Percentiles rank a stretch among this genome's conserved stretches.
Conservation (phyloP, 2,888 invertebrate species). For the Nemotelus nigrinus region DNA sequence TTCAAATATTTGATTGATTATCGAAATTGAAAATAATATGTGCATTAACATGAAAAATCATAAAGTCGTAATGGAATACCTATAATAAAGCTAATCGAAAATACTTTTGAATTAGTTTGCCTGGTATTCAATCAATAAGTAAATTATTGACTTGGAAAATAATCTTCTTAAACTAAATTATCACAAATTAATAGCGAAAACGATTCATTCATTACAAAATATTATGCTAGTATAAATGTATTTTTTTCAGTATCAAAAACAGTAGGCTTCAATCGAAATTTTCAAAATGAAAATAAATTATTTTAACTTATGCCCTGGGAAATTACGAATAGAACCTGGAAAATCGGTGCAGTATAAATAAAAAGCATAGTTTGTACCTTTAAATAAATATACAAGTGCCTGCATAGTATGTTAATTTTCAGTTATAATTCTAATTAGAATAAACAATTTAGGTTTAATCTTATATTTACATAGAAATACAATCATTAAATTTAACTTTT, state of each 20-base stretch:
- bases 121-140: neutral
- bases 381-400: slow-evolving; percentile 2
- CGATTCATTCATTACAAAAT: neutral
- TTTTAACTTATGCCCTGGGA: neutral
- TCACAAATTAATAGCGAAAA: neutral
- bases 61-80: neutral
- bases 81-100: neutral
- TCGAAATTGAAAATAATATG: neutral
- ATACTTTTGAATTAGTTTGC: neutral
- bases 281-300: neutral
- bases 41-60: neutral
- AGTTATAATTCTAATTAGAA: neutral
- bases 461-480: neutral
- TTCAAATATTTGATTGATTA: neutral
- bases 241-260: neutral
- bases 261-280: neutral
- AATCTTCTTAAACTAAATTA: neutral
- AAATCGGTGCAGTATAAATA: slow-evolving; percentile 28
- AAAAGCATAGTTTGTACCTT: slow-evolving; percentile 39
- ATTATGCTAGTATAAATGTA: neutral
- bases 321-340: slow-evolving; percentile 6
- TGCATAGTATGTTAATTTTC: neutral
- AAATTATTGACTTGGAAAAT: too few relatives aligned
- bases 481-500: neutral
- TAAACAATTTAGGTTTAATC: neutral